Evolutionary conservation across 2,888 invertebrate genomes (phyloP), one percentile per base, ranked within the genome.

Genomic region (Aethes cnicana): DNA sequence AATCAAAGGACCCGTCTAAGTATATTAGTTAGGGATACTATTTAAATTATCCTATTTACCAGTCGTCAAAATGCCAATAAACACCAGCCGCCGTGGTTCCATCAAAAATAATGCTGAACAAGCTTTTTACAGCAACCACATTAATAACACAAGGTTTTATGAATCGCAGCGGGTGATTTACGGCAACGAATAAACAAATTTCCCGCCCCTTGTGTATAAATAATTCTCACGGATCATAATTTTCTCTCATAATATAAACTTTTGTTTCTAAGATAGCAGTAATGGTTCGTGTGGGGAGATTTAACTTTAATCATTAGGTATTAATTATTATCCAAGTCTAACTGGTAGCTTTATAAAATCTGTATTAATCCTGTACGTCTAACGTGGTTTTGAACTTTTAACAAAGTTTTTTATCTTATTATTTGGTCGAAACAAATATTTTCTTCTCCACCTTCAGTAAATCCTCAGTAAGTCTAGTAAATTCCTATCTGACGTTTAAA

Each of bases 91-190:
- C 20, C 12, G 2, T 14, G 12, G 17, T 21, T 28, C 5, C 18
- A 32, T 26, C 26, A 37, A 7, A 42, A 44, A 25, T 18, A 52
- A 32, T 44, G 44, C 37, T 52, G 14, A 52, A 52, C 44, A 32
- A 37, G 44, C 37, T 12, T 30, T 43, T 42, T 36, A 37, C 37
- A 52, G 44, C 41, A 28, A 26, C 36, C 50, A 32, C 37, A 44
- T 44, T 44, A 39, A 44, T 37, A 52, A 37, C 32, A 26, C 32
- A 44, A 50, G 44, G 32, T 44, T 52, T 52, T 52, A 52, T 52
- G 50, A 52, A 52, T 52, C 44, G 50, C 44, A 52, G 44, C 50
- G 25, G 39, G 20, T 44, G 44, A 52, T 52, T 52, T 52, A 52
- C 39, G 32, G 23, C 25, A 44, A 44, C 44, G 30, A 52, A 52